Conservation (phyloP, 2,888 invertebrate genomes). For the Macrophya annulata region DNA sequence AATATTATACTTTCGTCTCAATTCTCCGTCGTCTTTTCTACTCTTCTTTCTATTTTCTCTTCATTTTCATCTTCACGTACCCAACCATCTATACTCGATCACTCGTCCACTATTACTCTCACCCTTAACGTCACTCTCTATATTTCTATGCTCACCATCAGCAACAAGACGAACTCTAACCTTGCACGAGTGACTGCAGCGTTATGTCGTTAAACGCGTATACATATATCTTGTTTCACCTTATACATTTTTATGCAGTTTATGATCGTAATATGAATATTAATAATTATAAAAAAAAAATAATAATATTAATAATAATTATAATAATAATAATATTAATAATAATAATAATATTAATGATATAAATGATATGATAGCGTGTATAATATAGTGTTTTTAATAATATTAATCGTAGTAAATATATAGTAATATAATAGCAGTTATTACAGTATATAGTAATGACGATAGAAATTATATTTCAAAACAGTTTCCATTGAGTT, state of each 20-base stretch:
- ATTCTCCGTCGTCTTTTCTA: slow-evolving; percentile 37
- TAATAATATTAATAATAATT: slow-evolving; percentile 60
- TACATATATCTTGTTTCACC: slow-evolving; percentile 61
- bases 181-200: slow-evolving; percentile 40
- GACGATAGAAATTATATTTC: slow-evolving; percentile 58
- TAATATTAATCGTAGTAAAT: slow-evolving; percentile 62
- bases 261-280: slow-evolving; percentile 49
- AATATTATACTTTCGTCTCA: slow-evolving; percentile 72
- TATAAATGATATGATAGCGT: slow-evolving; percentile 56
- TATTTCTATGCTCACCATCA: slow-evolving; percentile 21
- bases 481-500: slow-evolving; percentile 78
- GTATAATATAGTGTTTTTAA: slow-evolving; percentile 50
- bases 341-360: slow-evolving; percentile 61
- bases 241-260: slow-evolving; percentile 61
- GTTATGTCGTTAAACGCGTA: slow-evolving; percentile 50
- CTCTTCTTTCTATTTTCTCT: slow-evolving; percentile 11
- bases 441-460: slow-evolving; percentile 42
- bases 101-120: slow-evolving; percentile 33
- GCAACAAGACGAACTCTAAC: slow-evolving; percentile 39
- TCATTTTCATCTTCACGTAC: not conserved
- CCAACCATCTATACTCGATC: slow-evolving; percentile 4
- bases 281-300: slow-evolving; percentile 37
- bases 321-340: slow-evolving; percentile 59
- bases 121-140: slow-evolving; percentile 24
- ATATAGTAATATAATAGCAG: slow-evolving; percentile 56